Conservation (phyloP, 1,140 invertebrate species). For the Anastrepha ludens region DNA sequence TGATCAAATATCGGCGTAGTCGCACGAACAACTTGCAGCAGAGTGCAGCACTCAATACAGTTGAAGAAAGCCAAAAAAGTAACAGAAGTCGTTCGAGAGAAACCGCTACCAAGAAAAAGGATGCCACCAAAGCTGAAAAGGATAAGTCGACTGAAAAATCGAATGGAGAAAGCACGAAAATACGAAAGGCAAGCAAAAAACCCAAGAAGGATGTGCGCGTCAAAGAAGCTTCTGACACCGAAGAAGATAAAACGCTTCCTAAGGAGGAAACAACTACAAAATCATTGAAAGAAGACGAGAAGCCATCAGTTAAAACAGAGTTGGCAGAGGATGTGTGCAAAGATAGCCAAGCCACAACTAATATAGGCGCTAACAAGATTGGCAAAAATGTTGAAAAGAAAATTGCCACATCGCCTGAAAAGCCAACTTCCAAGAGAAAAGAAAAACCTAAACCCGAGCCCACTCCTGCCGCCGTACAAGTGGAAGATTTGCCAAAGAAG, state of each 20-base stretch:
- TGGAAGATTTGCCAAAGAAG: background rate
- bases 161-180: conserved; percentile 34
- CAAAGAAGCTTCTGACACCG: conserved; percentile 53
- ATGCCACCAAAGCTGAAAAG: conserved; percentile 44
- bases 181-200: conserved; percentile 26
- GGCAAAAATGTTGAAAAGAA: conserved; percentile 35
- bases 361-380: background rate
- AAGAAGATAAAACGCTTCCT: conserved; percentile 54
- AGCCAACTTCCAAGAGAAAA: conserved; percentile 58
- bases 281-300: background rate
- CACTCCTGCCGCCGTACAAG: background rate
- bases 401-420: background rate
- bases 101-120: conserved; percentile 62
- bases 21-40: conserved; percentile 65
- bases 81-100: conserved; percentile 21
- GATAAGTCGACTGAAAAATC: conserved; percentile 38
- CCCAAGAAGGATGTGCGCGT: background rate
- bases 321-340: conserved; percentile 50
- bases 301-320: background rate
- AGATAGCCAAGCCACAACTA: conserved; percentile 58
- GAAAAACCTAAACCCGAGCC: conserved; percentile 59
- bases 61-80: conserved; percentile 18
- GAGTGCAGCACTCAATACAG: conserved; percentile 13
- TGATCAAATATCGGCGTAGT: conserved; percentile 80
- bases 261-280: background rate